phyloP scores from a whole-genome alignment of 2,113 vertebrate genomes.

The Eidolon helvum region DNA sequence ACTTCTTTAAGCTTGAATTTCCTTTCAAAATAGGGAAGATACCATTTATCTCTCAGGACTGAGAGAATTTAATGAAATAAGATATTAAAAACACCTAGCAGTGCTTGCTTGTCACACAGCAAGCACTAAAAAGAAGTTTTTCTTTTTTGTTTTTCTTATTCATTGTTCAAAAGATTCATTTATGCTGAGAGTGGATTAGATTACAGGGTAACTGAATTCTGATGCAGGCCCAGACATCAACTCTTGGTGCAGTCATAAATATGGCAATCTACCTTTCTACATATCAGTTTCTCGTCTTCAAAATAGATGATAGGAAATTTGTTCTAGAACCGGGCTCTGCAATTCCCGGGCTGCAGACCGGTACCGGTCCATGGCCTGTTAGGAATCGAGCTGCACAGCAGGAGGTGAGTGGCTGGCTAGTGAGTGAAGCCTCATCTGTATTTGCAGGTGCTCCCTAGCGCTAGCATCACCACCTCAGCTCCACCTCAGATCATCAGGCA shows the following conservation, averaged over 20 bases:
- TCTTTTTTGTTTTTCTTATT: not conserved
- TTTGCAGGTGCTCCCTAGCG: no score
- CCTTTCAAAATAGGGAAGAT: not conserved
- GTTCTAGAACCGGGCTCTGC: no score
- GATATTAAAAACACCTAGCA: not conserved
- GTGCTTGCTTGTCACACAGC: not conserved
- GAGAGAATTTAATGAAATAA: not conserved
- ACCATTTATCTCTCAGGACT: not conserved
- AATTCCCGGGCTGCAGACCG: no score
- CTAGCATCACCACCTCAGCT: no score
- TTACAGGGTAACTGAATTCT: no score
- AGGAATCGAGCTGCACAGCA: no score
- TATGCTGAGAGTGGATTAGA: fast-evolving
- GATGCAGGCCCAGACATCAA: not conserved
- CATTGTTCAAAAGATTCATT: not conserved
- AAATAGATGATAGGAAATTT: not conserved
- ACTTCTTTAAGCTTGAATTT: not conserved
- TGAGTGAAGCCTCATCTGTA: no score
- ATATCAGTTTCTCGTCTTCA: not conserved
- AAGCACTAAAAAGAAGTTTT: not conserved
- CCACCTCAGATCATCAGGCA: no score
- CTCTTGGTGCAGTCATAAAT: not conserved
- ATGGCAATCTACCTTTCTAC: not conserved
- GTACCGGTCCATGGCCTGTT: no score
- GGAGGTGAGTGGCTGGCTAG: no score